phyloP scores from a whole-genome alignment of 2,797 vertebrate genomes.

The Arremon brunneinucha region DNA sequence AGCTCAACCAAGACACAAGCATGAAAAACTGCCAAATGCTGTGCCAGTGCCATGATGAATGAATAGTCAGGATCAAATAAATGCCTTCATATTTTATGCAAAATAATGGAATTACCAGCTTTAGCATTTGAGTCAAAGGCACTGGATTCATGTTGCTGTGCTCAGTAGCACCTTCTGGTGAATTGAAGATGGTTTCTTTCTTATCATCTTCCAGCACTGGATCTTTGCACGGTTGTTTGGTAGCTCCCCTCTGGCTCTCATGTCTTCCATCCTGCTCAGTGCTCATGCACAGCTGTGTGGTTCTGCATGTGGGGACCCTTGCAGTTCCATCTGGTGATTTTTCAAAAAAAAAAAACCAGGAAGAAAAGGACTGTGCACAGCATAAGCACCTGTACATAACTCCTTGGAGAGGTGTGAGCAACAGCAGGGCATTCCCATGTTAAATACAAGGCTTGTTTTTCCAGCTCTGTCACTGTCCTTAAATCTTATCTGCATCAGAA shows the following conservation, averaged over 20 bases:
- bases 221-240: not conserved
- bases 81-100: not conserved
- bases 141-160: not conserved
- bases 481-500: constrained; percentile 9
- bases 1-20: not conserved
- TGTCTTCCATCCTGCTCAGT: not conserved
- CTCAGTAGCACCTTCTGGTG: not conserved
- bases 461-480: constrained; percentile 9
- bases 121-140: not conserved
- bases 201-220: not conserved
- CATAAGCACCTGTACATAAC: not conserved
- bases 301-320: not conserved
- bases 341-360: not conserved
- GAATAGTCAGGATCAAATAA: not conserved
- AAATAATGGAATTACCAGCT: not conserved
- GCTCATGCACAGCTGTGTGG: not conserved
- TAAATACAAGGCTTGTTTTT: constrained; percentile 14
- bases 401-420: not conserved
- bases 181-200: not conserved
- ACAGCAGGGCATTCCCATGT: not conserved
- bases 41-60: not conserved
- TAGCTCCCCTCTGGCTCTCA: not conserved
- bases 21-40: not conserved
- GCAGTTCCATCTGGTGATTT: not conserved
- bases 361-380: not conserved